These are phyloP conservation scores for Panorpa germanica DNA, from an alignment of 2,888 invertebrate genomes.

Conservation along the genomic window DNA sequence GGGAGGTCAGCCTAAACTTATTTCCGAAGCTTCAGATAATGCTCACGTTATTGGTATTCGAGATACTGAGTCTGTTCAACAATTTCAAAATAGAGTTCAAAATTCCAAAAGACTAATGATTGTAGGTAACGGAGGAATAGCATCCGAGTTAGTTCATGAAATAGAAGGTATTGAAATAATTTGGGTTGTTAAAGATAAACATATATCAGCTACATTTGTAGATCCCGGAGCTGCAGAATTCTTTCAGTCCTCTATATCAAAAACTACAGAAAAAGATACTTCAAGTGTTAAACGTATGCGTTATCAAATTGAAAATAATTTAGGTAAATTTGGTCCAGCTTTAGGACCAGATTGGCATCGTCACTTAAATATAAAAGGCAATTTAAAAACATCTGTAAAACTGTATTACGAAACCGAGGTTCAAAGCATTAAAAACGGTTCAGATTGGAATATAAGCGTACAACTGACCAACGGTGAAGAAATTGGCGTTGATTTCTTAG, in stretches of 20 bases:
- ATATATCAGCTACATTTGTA: conserved; percentile 85
- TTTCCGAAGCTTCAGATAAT: conserved; percentile 34
- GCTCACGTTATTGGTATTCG: conserved; percentile 69
- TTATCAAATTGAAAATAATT: conserved; percentile 36
- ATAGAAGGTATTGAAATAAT: conserved; percentile 66
- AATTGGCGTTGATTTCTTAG: conserved; percentile 70
- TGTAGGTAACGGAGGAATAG: conserved; percentile 97
- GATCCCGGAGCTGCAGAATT: conserved; percentile 94
- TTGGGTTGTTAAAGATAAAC: conserved; percentile 87
- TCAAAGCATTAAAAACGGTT: conserved; percentile 12
- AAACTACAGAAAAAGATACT: conserved; percentile 14
- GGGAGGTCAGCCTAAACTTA: conserved; percentile 72
- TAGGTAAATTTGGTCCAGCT: conserved; percentile 56
- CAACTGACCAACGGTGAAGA: conserved; percentile 50
- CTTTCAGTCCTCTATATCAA: conserved; percentile 43
- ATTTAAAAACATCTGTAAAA: conserved; percentile 28
- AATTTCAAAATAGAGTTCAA: conserved; percentile 50
- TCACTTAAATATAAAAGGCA: conserved; percentile 38
- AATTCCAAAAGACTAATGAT: conserved; percentile 55
- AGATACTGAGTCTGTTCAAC: conserved; percentile 82
- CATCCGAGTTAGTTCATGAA: conserved; percentile 88
- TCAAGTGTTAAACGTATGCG: conserved; percentile 40
- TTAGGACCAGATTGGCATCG: conserved; percentile 94
- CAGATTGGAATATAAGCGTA: conserved; percentile 33
- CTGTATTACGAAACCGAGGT: conserved; percentile 43